phyloP scores from a whole-genome alignment of 2,888 invertebrate genomes.

The Lithophane semibrunnea region DNA sequence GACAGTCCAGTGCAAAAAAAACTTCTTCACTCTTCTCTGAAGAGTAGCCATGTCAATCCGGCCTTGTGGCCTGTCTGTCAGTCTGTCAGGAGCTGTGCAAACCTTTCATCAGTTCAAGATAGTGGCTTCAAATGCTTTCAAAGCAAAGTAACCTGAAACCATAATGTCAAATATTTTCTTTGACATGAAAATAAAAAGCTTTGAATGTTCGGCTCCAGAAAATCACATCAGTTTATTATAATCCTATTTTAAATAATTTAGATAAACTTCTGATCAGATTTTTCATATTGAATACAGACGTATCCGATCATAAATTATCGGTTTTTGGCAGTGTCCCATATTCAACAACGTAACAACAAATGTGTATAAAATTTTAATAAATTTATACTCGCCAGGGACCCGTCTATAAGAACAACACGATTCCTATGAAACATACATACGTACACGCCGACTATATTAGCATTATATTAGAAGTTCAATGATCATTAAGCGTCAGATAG shows the following conservation, averaged over 20 bases:
- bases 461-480: conserved; percentile 67
- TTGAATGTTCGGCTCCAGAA: neutral
- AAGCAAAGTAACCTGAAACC: conserved; percentile 38
- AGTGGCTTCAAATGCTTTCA: conserved; percentile 35
- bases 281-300: conserved; percentile 58
- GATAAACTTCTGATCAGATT: conserved; percentile 49
- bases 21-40: neutral
- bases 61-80: conserved; percentile 42
- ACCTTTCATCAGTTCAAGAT: conserved; percentile 44
- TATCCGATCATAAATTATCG: conserved; percentile 61
- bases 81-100: conserved; percentile 41
- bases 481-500: conserved; percentile 70
- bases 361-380: conserved; percentile 58
- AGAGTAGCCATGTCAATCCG: conserved; percentile 28
- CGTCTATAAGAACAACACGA: conserved; percentile 36
- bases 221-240: conserved; percentile 12
- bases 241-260: conserved; percentile 35
- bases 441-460: conserved; percentile 42
- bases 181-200: conserved; percentile 24
- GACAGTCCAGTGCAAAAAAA: conserved; percentile 3
- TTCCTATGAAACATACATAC: conserved; percentile 36
- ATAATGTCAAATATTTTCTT: conserved; percentile 38
- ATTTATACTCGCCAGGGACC: conserved; percentile 28
- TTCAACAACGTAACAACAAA: conserved; percentile 50
- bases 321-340: conserved; percentile 63